Evolutionary conservation across 2,888 invertebrate species (phyloP), one percentile per base, ranked within the genome.

Genomic region (Alitta virens): DNA sequence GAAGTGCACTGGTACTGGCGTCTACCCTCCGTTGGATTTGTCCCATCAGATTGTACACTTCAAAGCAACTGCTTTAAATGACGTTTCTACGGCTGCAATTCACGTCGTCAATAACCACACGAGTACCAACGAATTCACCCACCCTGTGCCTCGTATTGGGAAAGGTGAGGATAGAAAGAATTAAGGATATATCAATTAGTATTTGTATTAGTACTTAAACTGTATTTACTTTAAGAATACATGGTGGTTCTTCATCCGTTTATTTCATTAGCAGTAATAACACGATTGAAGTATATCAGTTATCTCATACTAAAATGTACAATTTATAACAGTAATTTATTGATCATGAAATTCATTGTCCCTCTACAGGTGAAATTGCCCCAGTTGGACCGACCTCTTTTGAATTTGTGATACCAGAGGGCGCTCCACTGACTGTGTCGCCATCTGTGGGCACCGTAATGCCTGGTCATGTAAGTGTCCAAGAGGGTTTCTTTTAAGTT

Each of bases 381-480:
- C 78, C 81, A n/a, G 79, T 82, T 0, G 79, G 78, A 3, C 81
- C 80, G 0, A 80, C 80, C 52, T 80, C 80, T 14, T 82, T 81
- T 74, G 79, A 82, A 69, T 82, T 82, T 71, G 73, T 75, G 5
- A 69, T 81, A 7, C 81, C 81, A 5, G 72, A 77, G 26, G 76
- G 70, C 55, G 71, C 74, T 14, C 82, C 82, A 1, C 64, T 82
- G 21, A 75, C 75, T 5, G 70, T 82, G 27, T 78, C 79, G 2
- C 82, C 82, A 3, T 70, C 75, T 60, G 81, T 82, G 9, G 82
- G 82, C n/a, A 80, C 79, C 16, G 76, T 82, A 3, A 68, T 73
- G 56, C 80, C 81, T 9, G 80, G 79, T 1, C 70, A 79, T 76
- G 81, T 81, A 56, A 18, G 64, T 50, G 38, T n/a, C n/a, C n/a